phyloP scores from a whole-genome alignment of 1,140 invertebrate species.

The Agrypnia vestita region DNA sequence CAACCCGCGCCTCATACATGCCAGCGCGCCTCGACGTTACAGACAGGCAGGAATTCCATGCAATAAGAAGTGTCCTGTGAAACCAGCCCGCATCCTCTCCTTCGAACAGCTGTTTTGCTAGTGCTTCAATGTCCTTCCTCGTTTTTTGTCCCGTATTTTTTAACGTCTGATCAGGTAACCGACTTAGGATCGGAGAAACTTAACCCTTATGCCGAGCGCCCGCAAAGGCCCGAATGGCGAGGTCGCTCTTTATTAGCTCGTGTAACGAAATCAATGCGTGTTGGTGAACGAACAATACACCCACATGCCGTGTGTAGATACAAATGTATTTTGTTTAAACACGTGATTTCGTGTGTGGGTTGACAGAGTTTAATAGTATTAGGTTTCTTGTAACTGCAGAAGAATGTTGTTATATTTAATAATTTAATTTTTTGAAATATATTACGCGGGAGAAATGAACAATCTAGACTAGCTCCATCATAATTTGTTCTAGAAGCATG shows the following conservation, averaged over 20 bases:
- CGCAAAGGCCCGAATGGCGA: background rate
- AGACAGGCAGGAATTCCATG: constrained; percentile 25
- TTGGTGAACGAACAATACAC: constrained; percentile 13
- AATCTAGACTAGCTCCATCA: too few species aligned
- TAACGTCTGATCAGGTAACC: constrained; percentile 33
- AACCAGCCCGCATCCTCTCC: constrained; percentile 29
- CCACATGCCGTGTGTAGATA: background rate
- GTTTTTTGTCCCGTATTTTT: constrained; percentile 30
- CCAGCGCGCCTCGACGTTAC: background rate
- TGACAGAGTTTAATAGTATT: constrained; percentile 2
- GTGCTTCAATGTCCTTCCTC: constrained; percentile 38
- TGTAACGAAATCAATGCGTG: constrained; percentile 7
- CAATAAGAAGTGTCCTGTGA: constrained; percentile 28
- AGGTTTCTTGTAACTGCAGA: background rate
- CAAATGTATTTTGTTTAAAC: background rate
- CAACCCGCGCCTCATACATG: too few species aligned
- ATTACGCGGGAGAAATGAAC: too few species aligned
- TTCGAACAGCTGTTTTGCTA: constrained; percentile 31
- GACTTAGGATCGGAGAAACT: too few species aligned
- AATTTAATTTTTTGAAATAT: too few species aligned
- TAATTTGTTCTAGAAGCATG: too few species aligned
- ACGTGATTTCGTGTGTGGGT: background rate
- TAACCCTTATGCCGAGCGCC: background rate
- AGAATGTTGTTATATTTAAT: too few species aligned
- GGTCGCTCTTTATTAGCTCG: background rate